These are phyloP conservation scores for Neodiprion virginianus DNA, from an alignment of 1,140 invertebrate genomes.

Conservation along the genomic window DNA sequence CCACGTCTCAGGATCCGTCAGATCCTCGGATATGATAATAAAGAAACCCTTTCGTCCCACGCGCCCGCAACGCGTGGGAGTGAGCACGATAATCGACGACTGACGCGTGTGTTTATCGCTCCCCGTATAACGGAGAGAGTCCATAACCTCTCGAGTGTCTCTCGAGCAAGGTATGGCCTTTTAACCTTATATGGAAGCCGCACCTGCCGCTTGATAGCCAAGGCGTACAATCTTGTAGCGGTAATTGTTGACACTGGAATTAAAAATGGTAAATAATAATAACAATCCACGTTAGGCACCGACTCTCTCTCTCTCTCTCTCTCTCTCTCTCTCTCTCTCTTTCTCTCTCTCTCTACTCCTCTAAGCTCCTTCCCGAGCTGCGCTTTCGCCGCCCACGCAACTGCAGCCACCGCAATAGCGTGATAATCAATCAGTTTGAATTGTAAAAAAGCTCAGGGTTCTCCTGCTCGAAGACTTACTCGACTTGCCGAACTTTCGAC, in stretches of 20 bases:
- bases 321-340: neutral
- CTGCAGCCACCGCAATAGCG: too few species aligned
- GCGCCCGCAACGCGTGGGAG: neutral
- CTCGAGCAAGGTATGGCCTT: slow-evolving; percentile 36
- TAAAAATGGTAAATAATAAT: slow-evolving; percentile 1
- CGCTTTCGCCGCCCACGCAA: slow-evolving; percentile 8
- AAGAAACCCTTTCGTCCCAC: neutral
- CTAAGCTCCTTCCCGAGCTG: neutral
- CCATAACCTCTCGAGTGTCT: neutral
- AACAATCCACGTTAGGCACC: neutral
- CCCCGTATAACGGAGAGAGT: neutral
- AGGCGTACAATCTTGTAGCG: neutral
- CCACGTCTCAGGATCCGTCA: neutral
- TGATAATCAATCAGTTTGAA: too few species aligned
- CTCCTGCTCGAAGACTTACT: too few species aligned
- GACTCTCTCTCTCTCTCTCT: neutral
- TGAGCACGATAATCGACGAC: slow-evolving; percentile 4
- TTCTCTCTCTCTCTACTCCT: neutral
- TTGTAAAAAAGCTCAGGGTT: too few species aligned
- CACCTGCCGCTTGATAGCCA: slow-evolving; percentile 38
- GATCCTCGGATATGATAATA: neutral
- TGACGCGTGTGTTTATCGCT: slow-evolving; percentile 10
- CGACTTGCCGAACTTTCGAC: too few species aligned
- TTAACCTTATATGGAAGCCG: slow-evolving; percentile 49
- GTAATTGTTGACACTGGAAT: slow-evolving; percentile 7